phyloP scores from a whole-genome alignment of 2,888 invertebrate genomes.

The Tachina fera region DNA sequence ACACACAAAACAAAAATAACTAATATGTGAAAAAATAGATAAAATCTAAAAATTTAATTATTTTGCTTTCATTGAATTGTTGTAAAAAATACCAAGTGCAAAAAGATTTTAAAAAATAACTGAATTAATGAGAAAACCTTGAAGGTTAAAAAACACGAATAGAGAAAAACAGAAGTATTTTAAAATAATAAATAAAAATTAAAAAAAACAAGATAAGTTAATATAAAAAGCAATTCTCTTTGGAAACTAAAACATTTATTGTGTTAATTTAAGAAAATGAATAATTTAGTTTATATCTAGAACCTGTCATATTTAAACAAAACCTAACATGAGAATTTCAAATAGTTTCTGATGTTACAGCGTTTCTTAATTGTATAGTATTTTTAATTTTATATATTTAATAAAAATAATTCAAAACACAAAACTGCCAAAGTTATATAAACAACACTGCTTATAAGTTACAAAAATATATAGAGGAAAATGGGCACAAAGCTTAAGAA shows the following conservation, averaged over 20 bases:
- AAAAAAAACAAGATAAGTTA: conserved; percentile 50
- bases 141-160: conserved; percentile 69
- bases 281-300: conserved; percentile 72
- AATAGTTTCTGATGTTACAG: conserved; percentile 71
- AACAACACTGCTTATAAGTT: conserved; percentile 72
- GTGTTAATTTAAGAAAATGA: conserved; percentile 76
- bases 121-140: conserved; percentile 60
- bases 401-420: conserved; percentile 63
- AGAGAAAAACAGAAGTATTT: conserved; percentile 70
- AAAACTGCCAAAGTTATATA: conserved; percentile 77
- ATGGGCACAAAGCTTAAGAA: conserved; percentile 61
- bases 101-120: conserved; percentile 74
- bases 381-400: conserved; percentile 39
- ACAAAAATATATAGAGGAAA: conserved; percentile 55
- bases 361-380: conserved; percentile 63
- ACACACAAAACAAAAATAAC: conserved; percentile 54
- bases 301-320: conserved; percentile 33
- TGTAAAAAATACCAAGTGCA: conserved; percentile 78
- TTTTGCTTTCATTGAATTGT: conserved; percentile 47
- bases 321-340: conserved; percentile 79
- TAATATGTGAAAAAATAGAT: conserved; percentile 44
- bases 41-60: conserved; percentile 69
- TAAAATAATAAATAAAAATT: conserved; percentile 60
- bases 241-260: conserved; percentile 54
- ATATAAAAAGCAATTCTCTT: conserved; percentile 15